phyloP scores from a whole-genome alignment of 2,113 vertebrate species.

The Tragelaphus buxtoni region DNA sequence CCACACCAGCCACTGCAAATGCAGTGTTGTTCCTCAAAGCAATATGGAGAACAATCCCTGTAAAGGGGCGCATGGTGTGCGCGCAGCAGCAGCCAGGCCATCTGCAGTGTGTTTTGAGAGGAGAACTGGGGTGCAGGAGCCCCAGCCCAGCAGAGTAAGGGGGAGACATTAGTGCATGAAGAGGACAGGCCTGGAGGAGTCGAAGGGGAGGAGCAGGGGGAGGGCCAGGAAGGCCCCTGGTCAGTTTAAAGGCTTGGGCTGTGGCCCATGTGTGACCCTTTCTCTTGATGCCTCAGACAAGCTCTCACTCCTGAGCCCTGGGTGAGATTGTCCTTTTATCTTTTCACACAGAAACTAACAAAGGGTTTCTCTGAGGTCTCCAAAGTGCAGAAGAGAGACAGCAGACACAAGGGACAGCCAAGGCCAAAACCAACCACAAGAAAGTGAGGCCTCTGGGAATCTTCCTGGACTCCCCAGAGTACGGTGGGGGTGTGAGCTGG shows the following conservation, averaged over 20 bases:
- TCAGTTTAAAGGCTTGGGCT: background rate
- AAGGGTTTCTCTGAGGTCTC: background rate
- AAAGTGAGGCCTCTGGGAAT: background rate
- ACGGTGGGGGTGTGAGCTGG: background rate
- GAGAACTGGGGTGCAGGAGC: too few species aligned
- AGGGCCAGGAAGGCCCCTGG: too few species aligned
- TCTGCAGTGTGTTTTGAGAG: background rate
- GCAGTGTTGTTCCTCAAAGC: background rate
- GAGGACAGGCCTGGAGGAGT: background rate
- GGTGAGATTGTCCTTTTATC: background rate
- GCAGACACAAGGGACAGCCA: background rate
- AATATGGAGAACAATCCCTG: rapidly evolving
- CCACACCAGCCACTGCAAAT: rapidly evolving
- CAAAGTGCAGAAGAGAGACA: background rate
- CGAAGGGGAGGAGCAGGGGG: background rate
- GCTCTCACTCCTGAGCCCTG: background rate
- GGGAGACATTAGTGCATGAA: background rate
- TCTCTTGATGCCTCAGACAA: background rate
- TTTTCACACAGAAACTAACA: background rate
- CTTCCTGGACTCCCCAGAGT: background rate
- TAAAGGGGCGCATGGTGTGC: rapidly evolving
- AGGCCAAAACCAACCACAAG: background rate
- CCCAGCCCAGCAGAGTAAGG: background rate
- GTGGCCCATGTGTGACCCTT: background rate
- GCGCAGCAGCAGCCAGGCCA: background rate